Evolutionary conservation across 2,888 invertebrate species (phyloP).

Genomic region (Thumatha senex): DNA sequence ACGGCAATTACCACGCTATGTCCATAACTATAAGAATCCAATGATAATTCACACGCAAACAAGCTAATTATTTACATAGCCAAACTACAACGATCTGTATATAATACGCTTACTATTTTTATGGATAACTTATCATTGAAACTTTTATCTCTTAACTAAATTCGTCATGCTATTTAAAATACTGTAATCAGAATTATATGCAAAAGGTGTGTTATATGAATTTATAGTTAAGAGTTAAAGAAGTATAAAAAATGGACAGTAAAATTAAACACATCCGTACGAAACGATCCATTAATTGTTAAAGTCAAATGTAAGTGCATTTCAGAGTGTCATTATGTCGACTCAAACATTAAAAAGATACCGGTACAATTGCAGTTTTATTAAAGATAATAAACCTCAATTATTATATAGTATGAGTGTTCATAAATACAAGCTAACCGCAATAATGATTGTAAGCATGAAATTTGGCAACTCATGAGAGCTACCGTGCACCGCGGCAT

Average conservation of each 20-base stretch:
- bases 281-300: constrained; percentile 21
- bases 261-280: constrained; percentile 18
- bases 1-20: constrained; percentile 8
- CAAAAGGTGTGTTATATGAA: constrained; percentile 16
- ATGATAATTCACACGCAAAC: constrained; percentile 21
- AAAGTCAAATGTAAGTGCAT: constrained; percentile 13
- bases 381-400: constrained; percentile 40
- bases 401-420: constrained; percentile 38
- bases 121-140: constrained; percentile 24
- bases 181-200: constrained; percentile 24
- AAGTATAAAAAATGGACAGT: constrained; percentile 13
- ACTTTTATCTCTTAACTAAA: constrained; percentile 22
- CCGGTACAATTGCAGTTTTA: constrained; percentile 38
- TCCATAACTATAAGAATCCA: constrained; percentile 13
- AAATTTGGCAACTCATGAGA: constrained; percentile 63
- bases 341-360: constrained; percentile 27
- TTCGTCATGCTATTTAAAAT: constrained; percentile 25
- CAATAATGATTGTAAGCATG: constrained; percentile 58
- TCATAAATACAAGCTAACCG: constrained; percentile 37
- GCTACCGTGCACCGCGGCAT: constrained; percentile 54
- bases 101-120: constrained; percentile 24
- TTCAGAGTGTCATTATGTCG: constrained; percentile 7
- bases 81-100: constrained; percentile 1
- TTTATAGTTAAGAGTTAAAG: constrained; percentile 13
- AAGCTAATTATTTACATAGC: constrained; percentile 11